Evolutionary conservation across 1,140 invertebrate species (phyloP), one percentile per base, ranked within the genome.

Genomic region (Brachionus sp.): DNA sequence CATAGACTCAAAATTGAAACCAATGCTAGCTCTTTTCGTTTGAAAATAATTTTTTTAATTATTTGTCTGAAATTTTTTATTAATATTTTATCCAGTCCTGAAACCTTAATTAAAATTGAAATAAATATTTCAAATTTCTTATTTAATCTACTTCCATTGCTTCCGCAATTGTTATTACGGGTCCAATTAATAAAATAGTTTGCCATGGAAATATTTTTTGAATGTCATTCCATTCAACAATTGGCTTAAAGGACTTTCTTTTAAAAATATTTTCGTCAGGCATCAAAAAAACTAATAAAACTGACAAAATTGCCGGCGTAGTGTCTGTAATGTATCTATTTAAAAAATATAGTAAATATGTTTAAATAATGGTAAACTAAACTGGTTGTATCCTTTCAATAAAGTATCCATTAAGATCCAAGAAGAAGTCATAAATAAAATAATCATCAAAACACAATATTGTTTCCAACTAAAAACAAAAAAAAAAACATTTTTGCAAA

Each of bases 171-270:
- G 75, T 16, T 16, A 78, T 57, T 10, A 53, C 75, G 12, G 46
- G 46, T 35, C 75, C 75, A 10, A 78, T 37, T 39, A 78, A 57
- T 57, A 78, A 62, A 13, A 78, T 78, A n/a, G 75, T 62, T 16
- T 78, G 46, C 75, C 75, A 78, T 57, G 46, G 46, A 53, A 53
- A 57, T 29, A 37, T 78, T 78, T 78, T 7, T n/a, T 78, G 23
- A 13, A 78, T 9, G n/a, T 57, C 7, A 16, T 78, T 57, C 75
- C 75, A 78, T 5, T 78, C 75, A n/a, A 78, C 33, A 9, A 78
- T 33, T 1, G 13, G 23, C 35, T 5, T 29, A 57, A 57, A 78
- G 35, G 44, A 25, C 23, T 78, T 78, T 37, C 33, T 33, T 57
- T 23, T 23, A 10, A 57, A 57, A 25, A 78, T 42, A 33, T 53